Evolutionary conservation across 2,113 vertebrate genomes (phyloP).

Genomic region (Tragelaphus imberbis): DNA sequence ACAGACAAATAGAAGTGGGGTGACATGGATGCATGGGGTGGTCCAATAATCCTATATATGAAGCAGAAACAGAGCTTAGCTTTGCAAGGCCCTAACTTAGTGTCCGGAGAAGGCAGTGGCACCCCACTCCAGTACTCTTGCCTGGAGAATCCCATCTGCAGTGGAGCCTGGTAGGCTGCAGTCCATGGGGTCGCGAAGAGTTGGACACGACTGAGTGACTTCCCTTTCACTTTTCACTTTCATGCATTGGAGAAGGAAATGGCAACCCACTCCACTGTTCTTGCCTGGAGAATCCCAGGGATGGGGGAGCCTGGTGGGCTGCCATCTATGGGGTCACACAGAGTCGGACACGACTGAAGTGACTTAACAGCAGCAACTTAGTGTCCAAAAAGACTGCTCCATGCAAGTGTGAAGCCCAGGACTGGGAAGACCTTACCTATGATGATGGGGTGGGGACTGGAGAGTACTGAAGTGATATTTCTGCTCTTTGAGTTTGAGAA

Average conservation of each 20-base stretch:
- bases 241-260: no score
- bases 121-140: no score
- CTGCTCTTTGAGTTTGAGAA: not conserved
- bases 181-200: no score
- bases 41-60: not conserved
- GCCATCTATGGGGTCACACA: no score
- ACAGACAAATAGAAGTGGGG: not conserved
- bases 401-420: not conserved
- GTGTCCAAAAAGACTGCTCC: not conserved
- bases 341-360: no score
- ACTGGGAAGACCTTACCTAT: not conserved
- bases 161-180: no score
- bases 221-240: no score
- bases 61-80: not conserved
- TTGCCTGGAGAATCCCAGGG: no score
- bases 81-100: not conserved
- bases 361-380: not conserved
- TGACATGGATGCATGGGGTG: not conserved
- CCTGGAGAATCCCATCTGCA: no score
- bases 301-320: no score
- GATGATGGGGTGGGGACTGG: not conserved
- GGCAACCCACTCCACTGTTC: no score
- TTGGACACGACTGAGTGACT: no score
- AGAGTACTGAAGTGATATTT: not conserved
- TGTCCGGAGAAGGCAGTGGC: not conserved